phyloP scores from a whole-genome alignment of 2,113 vertebrate species.

The Bagarius yarrelli region DNA sequence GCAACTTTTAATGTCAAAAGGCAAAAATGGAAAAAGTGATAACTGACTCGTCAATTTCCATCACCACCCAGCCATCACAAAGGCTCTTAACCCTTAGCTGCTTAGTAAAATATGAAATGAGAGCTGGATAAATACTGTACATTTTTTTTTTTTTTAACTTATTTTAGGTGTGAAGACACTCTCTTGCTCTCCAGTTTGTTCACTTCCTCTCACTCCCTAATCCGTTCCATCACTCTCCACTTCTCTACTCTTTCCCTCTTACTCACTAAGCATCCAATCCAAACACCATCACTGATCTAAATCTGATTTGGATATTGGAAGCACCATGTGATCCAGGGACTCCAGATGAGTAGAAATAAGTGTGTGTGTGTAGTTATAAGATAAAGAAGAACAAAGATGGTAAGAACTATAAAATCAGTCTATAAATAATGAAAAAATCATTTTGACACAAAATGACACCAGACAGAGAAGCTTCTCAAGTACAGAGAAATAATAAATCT shows the following conservation, averaged over 20 bases:
- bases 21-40: too few species aligned
- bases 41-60: too few species aligned
- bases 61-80: too few species aligned
- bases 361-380: neutral
- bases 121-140: too few species aligned
- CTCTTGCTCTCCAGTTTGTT: neutral
- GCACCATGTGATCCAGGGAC: constrained; percentile 25
- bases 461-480: neutral
- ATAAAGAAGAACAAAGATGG: too few species aligned
- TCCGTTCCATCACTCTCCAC: neutral
- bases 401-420: neutral
- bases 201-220: neutral
- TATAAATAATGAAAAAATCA: neutral
- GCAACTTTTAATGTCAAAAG: too few species aligned
- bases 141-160: too few species aligned
- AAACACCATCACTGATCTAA: neutral
- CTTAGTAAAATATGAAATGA: too few species aligned
- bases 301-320: neutral
- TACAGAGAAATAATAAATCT: constrained; percentile 8
- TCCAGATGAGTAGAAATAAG: constrained; percentile 6
- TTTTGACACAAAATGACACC: neutral
- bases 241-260: neutral
- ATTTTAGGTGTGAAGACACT: neutral
- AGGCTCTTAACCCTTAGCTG: too few species aligned
- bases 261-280: neutral